Conservation (phyloP, 2,113 vertebrate genomes). For the Cichladusa arquata region DNA sequence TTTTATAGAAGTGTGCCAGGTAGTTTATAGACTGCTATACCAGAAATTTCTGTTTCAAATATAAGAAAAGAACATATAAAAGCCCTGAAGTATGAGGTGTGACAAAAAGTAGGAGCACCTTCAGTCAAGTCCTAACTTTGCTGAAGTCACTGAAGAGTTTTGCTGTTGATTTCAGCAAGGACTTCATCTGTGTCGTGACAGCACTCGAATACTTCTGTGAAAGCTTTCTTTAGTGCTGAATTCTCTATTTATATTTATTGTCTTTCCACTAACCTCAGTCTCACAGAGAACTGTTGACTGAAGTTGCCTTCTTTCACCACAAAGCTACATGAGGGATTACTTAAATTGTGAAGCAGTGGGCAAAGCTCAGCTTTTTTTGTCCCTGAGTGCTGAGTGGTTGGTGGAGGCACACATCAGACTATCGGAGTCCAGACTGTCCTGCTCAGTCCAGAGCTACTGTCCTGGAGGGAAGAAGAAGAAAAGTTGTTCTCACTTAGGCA, state of each 20-base stretch:
- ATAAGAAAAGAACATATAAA: background rate
- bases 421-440: background rate
- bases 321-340: conserved; percentile 10
- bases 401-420: background rate
- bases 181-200: background rate
- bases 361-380: background rate
- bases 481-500: background rate
- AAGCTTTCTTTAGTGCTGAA: conserved; percentile 16
- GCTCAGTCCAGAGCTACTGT: background rate
- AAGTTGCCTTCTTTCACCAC: conserved; percentile 24
- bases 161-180: background rate
- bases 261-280: conserved; percentile 29
- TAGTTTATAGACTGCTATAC: background rate
- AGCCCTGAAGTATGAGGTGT: background rate
- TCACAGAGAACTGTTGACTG: conserved; percentile 18
- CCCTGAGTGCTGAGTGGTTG: background rate
- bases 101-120: background rate
- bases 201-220: background rate
- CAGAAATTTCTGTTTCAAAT: background rate
- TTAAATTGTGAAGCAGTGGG: background rate
- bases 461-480: background rate
- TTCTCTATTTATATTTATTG: conserved; percentile 22
- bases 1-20: background rate
- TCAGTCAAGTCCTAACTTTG: background rate
- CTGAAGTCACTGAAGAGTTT: background rate